Percentiles rank a stretch among this genome's conserved stretches.
phyloP scores from a whole-genome alignment of 2,113 vertebrate species.

The Blennius ocellaris region DNA sequence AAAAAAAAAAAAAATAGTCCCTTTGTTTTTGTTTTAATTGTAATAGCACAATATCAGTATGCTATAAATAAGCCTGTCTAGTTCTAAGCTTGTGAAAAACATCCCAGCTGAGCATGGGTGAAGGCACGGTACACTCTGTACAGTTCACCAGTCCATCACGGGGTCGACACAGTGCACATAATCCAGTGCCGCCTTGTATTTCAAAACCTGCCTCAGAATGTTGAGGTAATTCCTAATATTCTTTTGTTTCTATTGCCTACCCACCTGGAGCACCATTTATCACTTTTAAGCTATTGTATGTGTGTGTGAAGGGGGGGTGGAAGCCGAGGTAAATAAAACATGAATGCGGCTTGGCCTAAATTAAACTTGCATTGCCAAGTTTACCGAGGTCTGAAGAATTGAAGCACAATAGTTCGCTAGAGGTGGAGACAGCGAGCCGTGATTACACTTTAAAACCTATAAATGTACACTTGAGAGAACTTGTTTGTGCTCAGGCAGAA shows the following conservation, averaged over 20 bases:
- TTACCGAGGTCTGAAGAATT: slow-evolving; percentile 38
- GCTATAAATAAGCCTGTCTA: no score
- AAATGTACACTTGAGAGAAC: slow-evolving; percentile 8
- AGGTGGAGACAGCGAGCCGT: slow-evolving; percentile 4
- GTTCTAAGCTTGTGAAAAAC: no score
- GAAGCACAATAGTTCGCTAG: slow-evolving; percentile 19
- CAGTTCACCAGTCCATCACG: no score
- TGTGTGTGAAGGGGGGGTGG: background rate
- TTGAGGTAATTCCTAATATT: background rate
- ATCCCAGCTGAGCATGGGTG: no score
- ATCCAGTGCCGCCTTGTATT: background rate
- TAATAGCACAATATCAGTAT: background rate
- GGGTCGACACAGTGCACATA: background rate
- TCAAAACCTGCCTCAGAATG: background rate
- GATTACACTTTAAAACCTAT: slow-evolving; percentile 11
- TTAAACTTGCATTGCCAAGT: slow-evolving; percentile 65
- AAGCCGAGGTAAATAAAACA: slow-evolving; percentile 56
- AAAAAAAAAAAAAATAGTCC: background rate
- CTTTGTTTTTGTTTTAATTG: no score
- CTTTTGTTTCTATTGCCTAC: background rate
- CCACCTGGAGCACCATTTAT: slow-evolving; percentile 22
- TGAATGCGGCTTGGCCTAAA: slow-evolving; percentile 49
- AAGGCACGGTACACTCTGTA: no score
- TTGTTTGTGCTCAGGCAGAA: slow-evolving; percentile 17
- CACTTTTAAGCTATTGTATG: slow-evolving; percentile 12